Percentiles rank a stretch among this genome's conserved stretches.
phyloP scores from a whole-genome alignment of 2,888 invertebrate genomes.

The Gisinianus flammeolus region DNA sequence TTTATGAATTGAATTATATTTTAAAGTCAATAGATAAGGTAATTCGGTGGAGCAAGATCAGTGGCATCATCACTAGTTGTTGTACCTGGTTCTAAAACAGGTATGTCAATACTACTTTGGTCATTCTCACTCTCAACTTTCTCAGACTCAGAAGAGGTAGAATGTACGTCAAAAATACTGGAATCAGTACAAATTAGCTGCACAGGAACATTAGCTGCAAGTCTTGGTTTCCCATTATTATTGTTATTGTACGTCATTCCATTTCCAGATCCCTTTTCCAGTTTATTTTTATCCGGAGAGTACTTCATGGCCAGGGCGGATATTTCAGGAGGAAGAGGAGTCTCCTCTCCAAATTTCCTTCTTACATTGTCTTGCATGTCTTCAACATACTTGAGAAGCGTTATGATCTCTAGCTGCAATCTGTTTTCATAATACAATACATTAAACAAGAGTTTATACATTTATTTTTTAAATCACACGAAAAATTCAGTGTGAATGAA shows the following conservation, averaged over 20 bases:
- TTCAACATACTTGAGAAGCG: constrained; percentile 47
- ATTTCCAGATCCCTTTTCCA: constrained; percentile 42
- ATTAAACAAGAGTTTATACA: not conserved
- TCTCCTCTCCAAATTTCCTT: constrained; percentile 20
- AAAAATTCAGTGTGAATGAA: not conserved
- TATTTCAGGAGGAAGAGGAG: constrained; percentile 46
- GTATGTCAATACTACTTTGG: constrained; percentile 48
- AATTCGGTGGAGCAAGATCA: constrained; percentile 27
- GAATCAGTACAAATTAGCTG: constrained; percentile 10
- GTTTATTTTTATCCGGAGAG: constrained; percentile 39
- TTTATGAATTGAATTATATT: not conserved
- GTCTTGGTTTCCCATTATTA: constrained; percentile 19
- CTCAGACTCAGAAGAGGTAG: constrained; percentile 8
- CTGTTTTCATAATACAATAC: constrained; percentile 11
- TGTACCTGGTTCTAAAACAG: constrained; percentile 44
- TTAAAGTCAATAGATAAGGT: not conserved
- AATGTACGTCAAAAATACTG: constrained; percentile 22
- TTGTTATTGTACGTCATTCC: constrained; percentile 26
- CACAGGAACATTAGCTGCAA: constrained; percentile 18
- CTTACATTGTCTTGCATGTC: constrained; percentile 40
- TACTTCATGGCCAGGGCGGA: constrained; percentile 49
- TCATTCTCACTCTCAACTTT: constrained; percentile 22
- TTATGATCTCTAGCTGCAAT: constrained; percentile 47
- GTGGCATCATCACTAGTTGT: constrained; percentile 43
- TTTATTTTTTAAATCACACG: not conserved